Evolutionary conservation across 2,113 vertebrate genomes (phyloP).

Genomic region (Amazona guildingii): DNA sequence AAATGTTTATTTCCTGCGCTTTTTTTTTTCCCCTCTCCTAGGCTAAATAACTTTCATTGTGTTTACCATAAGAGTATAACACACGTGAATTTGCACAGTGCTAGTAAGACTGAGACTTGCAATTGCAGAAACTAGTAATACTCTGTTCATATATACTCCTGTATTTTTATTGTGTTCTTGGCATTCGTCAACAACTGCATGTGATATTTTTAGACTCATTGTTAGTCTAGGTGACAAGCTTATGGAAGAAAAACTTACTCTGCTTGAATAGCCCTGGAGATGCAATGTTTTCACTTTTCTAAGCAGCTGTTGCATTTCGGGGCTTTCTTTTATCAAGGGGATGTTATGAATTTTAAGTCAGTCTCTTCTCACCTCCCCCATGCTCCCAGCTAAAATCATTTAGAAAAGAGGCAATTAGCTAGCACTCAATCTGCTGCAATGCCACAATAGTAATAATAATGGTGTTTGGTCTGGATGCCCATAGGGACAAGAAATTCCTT

Average conservation of each 20-base stretch:
- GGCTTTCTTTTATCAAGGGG: background rate
- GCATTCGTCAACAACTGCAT: background rate
- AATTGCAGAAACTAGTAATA: background rate
- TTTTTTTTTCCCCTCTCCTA: background rate
- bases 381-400: background rate
- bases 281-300: background rate
- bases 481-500: background rate
- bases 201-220: background rate
- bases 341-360: slow-evolving; percentile 19
- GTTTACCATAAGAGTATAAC: background rate
- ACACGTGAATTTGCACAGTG: background rate
- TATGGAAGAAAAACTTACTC: background rate
- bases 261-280: background rate
- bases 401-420: background rate
- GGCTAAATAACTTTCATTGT: background rate
- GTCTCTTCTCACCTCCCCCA: background rate
- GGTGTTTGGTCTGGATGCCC: background rate
- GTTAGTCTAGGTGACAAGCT: background rate
- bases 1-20: background rate
- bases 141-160: background rate
- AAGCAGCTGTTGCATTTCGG: slow-evolving; percentile 32
- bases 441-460: background rate
- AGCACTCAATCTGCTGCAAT: background rate
- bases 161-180: background rate
- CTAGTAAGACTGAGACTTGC: background rate